Evolutionary conservation across 2,888 invertebrate species (phyloP).

Genomic region (Morpho helenor): DNA sequence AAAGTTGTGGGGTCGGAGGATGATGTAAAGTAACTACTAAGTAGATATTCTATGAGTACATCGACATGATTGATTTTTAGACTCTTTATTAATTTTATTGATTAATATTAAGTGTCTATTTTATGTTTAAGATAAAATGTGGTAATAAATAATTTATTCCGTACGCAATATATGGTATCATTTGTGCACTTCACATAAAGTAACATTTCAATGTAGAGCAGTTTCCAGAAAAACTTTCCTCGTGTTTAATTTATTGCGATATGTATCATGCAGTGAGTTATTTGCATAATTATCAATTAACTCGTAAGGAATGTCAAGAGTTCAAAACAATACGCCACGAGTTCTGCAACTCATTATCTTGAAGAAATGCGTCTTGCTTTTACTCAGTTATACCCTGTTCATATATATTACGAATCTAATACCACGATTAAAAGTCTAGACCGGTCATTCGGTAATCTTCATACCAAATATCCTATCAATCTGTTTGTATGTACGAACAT

Average conservation of each 20-base stretch:
- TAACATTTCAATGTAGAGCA: constrained; percentile 1
- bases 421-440: too few relatives aligned
- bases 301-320: constrained; percentile 14
- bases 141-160: constrained; percentile 18
- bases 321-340: constrained; percentile 18
- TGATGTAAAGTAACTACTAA: constrained; percentile 72
- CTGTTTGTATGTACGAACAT: too few relatives aligned
- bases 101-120: constrained; percentile 35
- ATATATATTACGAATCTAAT: neutral
- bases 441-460: too few relatives aligned
- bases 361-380: constrained; percentile 13
- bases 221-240: constrained; percentile 4
- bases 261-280: constrained; percentile 4
- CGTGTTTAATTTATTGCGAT: constrained; percentile 1
- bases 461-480: too few relatives aligned
- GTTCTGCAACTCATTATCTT: constrained; percentile 10
- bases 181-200: neutral
- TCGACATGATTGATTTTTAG: constrained; percentile 42
- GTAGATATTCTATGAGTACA: constrained; percentile 57
- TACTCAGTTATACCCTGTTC: neutral
- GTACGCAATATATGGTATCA: constrained; percentile 9
- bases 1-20: constrained; percentile 43
- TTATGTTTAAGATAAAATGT: constrained; percentile 4
- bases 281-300: constrained; percentile 19
- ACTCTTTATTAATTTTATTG: constrained; percentile 43